Conservation (phyloP, 2,888 invertebrate genomes). For the Crepidodera aurea region DNA sequence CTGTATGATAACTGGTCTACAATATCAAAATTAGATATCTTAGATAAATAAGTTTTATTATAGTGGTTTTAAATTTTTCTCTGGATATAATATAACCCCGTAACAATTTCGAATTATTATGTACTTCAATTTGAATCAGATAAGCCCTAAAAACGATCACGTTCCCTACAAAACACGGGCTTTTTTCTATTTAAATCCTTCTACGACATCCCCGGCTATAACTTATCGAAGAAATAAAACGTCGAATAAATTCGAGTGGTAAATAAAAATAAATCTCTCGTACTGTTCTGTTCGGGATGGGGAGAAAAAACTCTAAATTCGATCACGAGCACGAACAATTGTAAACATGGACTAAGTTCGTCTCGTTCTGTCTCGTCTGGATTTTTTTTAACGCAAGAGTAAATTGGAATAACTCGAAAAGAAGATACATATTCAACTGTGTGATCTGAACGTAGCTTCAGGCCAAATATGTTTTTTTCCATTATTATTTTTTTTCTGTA, state of each 20-base stretch:
- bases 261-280: conserved; percentile 36
- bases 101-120: background rate
- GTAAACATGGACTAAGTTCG: conserved; percentile 23
- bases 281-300: conserved; percentile 23
- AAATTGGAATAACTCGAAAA: background rate
- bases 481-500: no score
- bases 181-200: conserved; percentile 14
- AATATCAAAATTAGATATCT: no score
- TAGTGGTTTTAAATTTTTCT: no score
- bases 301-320: conserved; percentile 20
- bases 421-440: no score
- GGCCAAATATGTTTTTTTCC: no score
- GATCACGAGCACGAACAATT: conserved; percentile 21
- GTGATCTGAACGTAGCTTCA: no score
- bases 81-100: no score
- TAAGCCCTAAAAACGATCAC: conserved; percentile 2
- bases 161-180: background rate
- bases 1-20: no score
- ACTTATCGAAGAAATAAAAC: conserved; percentile 30
- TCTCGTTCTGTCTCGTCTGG: background rate
- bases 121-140: background rate
- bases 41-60: no score
- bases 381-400: background rate
- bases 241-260: conserved; percentile 33
- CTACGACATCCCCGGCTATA: conserved; percentile 10